These are phyloP conservation scores for Lycaon pictus DNA, from an alignment of 2,113 vertebrate genomes.

Conservation along the genomic window DNA sequence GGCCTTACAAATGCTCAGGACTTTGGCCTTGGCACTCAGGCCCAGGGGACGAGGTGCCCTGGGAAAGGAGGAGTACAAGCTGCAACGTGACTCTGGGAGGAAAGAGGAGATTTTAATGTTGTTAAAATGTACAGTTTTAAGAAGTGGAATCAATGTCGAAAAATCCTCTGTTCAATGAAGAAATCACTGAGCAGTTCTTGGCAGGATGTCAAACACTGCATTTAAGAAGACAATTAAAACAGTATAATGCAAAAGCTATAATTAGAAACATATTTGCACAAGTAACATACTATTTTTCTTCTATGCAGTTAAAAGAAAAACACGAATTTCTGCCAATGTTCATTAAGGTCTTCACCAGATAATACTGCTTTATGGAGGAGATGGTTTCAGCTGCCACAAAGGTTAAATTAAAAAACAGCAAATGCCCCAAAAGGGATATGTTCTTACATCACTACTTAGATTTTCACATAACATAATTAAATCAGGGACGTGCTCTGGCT, in stretches of 20 bases:
- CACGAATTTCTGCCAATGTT: constrained; percentile 80
- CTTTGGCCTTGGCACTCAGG: constrained; percentile 44
- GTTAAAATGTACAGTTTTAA: constrained; percentile 84
- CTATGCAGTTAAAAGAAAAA: constrained; percentile 82
- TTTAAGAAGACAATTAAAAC: constrained; percentile 90
- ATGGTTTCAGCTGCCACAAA: constrained; percentile 72
- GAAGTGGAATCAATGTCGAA: constrained; percentile 83
- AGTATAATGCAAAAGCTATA: constrained; percentile 87
- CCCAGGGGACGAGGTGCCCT: background rate
- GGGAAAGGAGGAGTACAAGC: constrained; percentile 65
- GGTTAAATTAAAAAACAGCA: constrained; percentile 77
- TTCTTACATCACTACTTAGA: constrained; percentile 70
- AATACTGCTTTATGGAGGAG: constrained; percentile 72
- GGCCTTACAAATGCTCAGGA: constrained; percentile 37
- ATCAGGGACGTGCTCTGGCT: constrained; percentile 52
- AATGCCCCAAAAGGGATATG: constrained; percentile 65
- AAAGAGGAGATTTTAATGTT: constrained; percentile 83
- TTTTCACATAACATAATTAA: constrained; percentile 74
- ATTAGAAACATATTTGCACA: constrained; percentile 88
- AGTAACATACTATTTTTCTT: constrained; percentile 85
- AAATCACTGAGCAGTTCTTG: constrained; percentile 87
- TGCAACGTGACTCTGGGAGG: constrained; percentile 68
- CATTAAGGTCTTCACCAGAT: constrained; percentile 78
- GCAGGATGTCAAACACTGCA: constrained; percentile 86
- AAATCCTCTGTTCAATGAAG: constrained; percentile 86